Base-by-base conservation (phyloP, 2,888 invertebrate genomes). In the Amphiduros pacificus region DNA sequence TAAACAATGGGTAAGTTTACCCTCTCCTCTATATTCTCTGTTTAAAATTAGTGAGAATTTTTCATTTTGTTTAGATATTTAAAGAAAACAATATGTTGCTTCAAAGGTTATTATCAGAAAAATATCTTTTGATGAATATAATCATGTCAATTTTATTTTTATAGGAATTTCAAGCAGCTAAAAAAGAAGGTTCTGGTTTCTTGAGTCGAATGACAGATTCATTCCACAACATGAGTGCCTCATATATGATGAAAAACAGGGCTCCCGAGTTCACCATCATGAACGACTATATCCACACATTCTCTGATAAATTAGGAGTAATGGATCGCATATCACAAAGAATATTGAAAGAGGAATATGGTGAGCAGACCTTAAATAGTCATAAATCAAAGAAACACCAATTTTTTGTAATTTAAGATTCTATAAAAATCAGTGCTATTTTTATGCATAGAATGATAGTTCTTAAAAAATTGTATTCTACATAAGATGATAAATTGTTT, bases 231-330 rank as follows among this genome's bases (percentile, higher is more conserved):
- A 81, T 87, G 66, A 83, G 86, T 9, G 83, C 82, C 48, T 82
- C 85, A 44, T 85, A 86, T 61, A 84, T 85, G 69, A 82, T 87
- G 71, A 87, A 87, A 76, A 86, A 86, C 64, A 84, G 85, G 56
- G 84, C 86, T 66, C 81, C 86, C 17, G 89, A 89, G 76, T 89
- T 89, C 76, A 87, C 88, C 63, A 85, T 85, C 71, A 85, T 87
- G 69, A 86, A 86, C 67, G 86, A 86, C 52, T 89, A 90, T 75
- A 85, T 89, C 64, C 83, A 80, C 55, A 82, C 84, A 22, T 80
- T 90, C 61, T 84, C 86, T 9, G 89, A 89, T 67, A 90, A 89
- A 76, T 79, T 90, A 31, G 77, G 79, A 0, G 85, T 85, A 11
- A 84, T 90, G 63, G 89, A 89, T 71, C 86, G 87, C 72, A 88